phyloP scores from a whole-genome alignment of 1,140 invertebrate species.

The Capitella teleta region DNA sequence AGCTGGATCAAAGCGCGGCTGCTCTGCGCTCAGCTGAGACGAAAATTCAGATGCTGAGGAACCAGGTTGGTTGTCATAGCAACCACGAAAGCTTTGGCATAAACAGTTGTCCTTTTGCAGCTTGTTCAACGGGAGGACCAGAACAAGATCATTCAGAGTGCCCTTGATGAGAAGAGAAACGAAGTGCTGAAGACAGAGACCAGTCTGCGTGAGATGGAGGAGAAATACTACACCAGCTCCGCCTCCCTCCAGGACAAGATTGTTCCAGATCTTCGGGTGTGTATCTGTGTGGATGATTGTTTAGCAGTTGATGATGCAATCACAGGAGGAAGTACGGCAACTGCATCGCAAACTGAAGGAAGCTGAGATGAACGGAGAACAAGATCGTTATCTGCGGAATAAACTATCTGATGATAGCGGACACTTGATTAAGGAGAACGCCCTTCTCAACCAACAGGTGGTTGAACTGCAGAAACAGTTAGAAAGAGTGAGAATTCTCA shows the following conservation, averaged over 20 bases:
- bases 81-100: too few relatives aligned
- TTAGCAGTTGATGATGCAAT: neutral
- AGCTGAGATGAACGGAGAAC: slow-evolving; percentile 30
- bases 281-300: too few relatives aligned
- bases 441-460: slow-evolving; percentile 21
- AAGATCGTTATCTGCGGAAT: slow-evolving; percentile 27
- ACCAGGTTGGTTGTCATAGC: slow-evolving; percentile 26
- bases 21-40: slow-evolving; percentile 29
- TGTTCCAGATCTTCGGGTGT: slow-evolving; percentile 28
- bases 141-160: slow-evolving; percentile 28
- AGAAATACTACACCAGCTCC: slow-evolving; percentile 30
- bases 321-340: slow-evolving; percentile 31
- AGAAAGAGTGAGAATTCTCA: slow-evolving; percentile 21
- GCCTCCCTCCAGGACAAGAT: slow-evolving; percentile 27
- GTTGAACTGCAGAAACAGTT: slow-evolving; percentile 27
- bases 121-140: slow-evolving; percentile 36
- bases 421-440: slow-evolving; percentile 31
- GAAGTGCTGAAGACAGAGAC: slow-evolving; percentile 26
- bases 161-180: slow-evolving; percentile 31
- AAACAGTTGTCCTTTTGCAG: too few relatives aligned
- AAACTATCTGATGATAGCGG: slow-evolving; percentile 32
- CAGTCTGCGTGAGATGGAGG: slow-evolving; percentile 29
- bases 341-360: slow-evolving; percentile 33
- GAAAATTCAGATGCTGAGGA: slow-evolving; percentile 27
- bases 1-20: slow-evolving; percentile 26